Base-by-base conservation (phyloP, 2,888 invertebrate species). In the Melanchra persicariae region DNA sequence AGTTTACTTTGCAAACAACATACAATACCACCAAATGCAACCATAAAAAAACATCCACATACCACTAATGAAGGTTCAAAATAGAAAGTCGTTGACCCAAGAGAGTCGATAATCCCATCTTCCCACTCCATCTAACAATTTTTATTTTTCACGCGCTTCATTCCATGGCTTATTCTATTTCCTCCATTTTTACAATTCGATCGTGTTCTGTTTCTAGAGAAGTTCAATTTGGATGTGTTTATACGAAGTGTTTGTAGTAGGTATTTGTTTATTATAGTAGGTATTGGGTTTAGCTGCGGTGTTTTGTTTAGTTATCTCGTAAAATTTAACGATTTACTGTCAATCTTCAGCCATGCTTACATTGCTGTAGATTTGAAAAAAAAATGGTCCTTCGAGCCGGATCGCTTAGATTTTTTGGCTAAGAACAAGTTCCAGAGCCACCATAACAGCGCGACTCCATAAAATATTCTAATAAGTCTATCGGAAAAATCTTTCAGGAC, bases 111-210 rank as follows among this genome's bases (percentile, higher is more conserved):
- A 76, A 76, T 78, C 54, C 37, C n/a, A 71, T 78, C 26, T 47
- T 49, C 55, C 15, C 55, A 61, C 22, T 60, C 51, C 40, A 61
- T 57, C 55, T 62, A 66, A 47, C 47, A 70, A 24, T 61, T 77
- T 74, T 70, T 59, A 17, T 15, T 62, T 77, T 62, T 22, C 34
- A 49, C 45, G 12, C 12, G n/a, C 30, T 71, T 58, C 55, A 43
- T 62, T 76, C 70, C 54, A 55, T 65, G 61, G 68, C 66, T 80
- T 66, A 77, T 71, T 79, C 79, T 51, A 47, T 74, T 77, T 74
- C 59, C 77, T 59, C 12, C 15, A 77, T 59, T 73, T 77, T 75
- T 60, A 59, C 79, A 60, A 63, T 59, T 75, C 62, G 26, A 55
- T 78, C 17, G 24, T 37, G 47, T 54, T 55, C 26, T 49, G 19